Conservation (phyloP, 2,888 invertebrate genomes). For the Chymomyza procnemis region DNA sequence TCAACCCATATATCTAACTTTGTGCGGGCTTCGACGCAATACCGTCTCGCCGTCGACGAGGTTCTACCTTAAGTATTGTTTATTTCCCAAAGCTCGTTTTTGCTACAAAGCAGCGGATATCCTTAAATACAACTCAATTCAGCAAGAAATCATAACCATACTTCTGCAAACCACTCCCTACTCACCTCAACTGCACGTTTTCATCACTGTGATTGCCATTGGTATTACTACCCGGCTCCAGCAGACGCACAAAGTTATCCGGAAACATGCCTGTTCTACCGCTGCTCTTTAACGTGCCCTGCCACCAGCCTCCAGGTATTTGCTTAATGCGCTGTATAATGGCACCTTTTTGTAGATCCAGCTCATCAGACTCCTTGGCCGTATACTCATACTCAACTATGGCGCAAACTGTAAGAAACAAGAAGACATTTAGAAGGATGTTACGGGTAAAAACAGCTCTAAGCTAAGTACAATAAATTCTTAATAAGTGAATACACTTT, state of each 20-base stretch:
- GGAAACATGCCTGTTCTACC: constrained; percentile 94
- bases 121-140: no score
- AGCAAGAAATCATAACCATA: no score
- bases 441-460: background rate
- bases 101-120: no score
- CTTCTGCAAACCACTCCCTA: constrained; percentile 2
- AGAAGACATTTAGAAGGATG: background rate
- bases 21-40: no score
- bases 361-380: constrained; percentile 91
- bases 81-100: no score
- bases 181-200: constrained; percentile 62
- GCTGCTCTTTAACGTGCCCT: constrained; percentile 85
- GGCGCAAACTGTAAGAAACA: constrained; percentile 83
- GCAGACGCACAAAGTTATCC: constrained; percentile 91
- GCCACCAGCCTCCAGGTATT: constrained; percentile 93
- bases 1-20: no score
- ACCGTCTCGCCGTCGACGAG: no score
- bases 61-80: no score
- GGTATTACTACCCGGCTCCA: constrained; percentile 73
- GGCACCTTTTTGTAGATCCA: constrained; percentile 90
- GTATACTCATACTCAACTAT: constrained; percentile 92
- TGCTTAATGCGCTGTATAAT: constrained; percentile 88
- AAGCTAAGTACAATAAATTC: no score
- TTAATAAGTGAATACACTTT: no score
- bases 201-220: constrained; percentile 46